phyloP scores from a whole-genome alignment of 2,113 vertebrate genomes.

The Eulacestoma nigropectus region DNA sequence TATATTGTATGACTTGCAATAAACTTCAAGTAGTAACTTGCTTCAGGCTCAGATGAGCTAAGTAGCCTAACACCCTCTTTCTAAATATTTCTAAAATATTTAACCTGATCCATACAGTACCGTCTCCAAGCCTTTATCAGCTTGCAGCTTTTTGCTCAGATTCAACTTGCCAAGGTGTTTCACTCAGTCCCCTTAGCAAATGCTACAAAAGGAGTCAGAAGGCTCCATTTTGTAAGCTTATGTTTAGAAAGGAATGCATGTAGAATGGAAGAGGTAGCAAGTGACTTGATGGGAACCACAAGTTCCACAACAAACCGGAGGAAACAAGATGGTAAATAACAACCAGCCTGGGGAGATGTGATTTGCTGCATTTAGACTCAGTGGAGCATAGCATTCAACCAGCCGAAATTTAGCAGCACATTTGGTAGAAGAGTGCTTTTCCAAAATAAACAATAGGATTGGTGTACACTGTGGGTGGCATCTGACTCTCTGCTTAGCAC shows the following conservation, averaged over 20 bases:
- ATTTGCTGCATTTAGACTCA: not conserved
- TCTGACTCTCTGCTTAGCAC: not conserved
- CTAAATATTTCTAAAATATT: not conserved
- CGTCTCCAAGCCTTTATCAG: not conserved
- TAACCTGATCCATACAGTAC: not conserved
- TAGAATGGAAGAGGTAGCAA: not conserved
- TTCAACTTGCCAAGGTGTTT: not conserved
- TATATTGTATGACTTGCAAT: not conserved
- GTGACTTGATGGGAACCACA: not conserved
- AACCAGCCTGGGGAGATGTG: not conserved
- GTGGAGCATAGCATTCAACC: not conserved
- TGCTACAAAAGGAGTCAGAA: not conserved
- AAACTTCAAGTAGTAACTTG: not conserved
- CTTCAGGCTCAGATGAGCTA: not conserved
- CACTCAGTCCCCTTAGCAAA: not conserved
- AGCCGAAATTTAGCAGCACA: not conserved
- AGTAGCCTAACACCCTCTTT: not conserved
- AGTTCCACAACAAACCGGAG: not conserved
- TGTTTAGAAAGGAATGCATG: not conserved
- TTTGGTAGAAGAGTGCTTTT: not conserved
- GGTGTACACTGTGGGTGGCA: not conserved
- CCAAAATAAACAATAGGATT: not conserved
- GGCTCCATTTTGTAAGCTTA: not conserved
- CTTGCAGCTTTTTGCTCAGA: not conserved
- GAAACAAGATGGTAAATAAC: not conserved